A percentile compares a stretch with the other conserved stretches of the same genome.
These are phyloP conservation scores for Drosophila fuyamai DNA, from an alignment of 1,140 invertebrate genomes.

Conservation along the genomic window DNA sequence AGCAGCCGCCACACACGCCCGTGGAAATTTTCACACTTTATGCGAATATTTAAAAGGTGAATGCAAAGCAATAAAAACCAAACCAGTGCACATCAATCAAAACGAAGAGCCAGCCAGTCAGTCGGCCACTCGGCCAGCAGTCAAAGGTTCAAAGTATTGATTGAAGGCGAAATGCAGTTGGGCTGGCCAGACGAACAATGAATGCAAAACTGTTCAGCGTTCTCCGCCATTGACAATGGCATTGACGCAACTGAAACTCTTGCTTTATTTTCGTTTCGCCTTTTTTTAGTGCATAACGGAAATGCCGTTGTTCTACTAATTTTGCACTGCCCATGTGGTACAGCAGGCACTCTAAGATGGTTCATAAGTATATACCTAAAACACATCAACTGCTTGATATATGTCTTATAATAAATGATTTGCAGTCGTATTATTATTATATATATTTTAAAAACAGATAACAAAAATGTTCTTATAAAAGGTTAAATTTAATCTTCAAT, in stretches of 20 bases:
- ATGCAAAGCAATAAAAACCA: constrained; percentile 35
- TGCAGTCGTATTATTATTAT: no score
- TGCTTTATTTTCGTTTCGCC: neutral
- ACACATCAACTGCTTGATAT: neutral
- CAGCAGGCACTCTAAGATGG: neutral
- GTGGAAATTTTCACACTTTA: constrained; percentile 62
- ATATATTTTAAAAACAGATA: no score
- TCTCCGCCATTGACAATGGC: constrained; percentile 43
- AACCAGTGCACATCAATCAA: constrained; percentile 56
- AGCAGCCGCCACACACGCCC: constrained; percentile 1
- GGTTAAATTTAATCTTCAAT: no score
- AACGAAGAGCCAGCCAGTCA: constrained; percentile 51
- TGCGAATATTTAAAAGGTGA: constrained; percentile 53
- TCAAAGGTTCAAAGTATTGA: constrained; percentile 67
- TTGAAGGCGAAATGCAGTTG: constrained; percentile 63
- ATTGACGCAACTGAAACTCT: constrained; percentile 35
- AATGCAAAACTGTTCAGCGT: constrained; percentile 57
- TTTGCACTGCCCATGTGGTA: neutral
- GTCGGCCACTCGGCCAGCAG: constrained; percentile 55
- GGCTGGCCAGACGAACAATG: constrained; percentile 48
- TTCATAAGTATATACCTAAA: no score
- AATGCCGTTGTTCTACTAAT: constrained; percentile 6
- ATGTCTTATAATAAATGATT: no score
- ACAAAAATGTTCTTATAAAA: no score
- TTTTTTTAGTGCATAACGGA: constrained; percentile 34